A percentile compares a stretch with the other conserved stretches of the same genome.
phyloP scores from a whole-genome alignment of 2,888 invertebrate species.

The Alitta virens region DNA sequence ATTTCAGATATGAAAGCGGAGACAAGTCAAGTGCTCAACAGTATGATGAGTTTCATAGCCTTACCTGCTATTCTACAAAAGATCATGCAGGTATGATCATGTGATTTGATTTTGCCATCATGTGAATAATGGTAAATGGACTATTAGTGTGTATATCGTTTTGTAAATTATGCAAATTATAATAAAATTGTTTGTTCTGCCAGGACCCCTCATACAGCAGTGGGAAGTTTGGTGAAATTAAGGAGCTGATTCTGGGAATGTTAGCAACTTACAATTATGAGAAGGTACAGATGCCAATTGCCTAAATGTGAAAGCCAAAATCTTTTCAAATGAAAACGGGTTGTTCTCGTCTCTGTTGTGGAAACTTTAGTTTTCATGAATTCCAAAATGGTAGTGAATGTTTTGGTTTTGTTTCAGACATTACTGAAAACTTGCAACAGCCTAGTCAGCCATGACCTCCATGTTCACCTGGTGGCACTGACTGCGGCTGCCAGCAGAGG shows the following conservation, averaged over 20 bases:
- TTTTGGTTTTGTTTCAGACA: conserved; percentile 51
- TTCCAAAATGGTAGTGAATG: too few species aligned
- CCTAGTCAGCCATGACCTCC: conserved; percentile 70
- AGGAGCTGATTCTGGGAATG: conserved; percentile 65
- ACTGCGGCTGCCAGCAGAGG: conserved; percentile 49
- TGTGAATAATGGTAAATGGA: too few species aligned
- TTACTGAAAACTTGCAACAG: conserved; percentile 69
- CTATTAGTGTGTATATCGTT: too few species aligned
- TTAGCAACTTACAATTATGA: conserved; percentile 76
- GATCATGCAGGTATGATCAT: conserved; percentile 53
- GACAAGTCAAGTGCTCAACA: conserved; percentile 60
- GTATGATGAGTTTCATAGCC: conserved; percentile 62
- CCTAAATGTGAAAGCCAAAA: too few species aligned
- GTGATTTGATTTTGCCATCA: too few species aligned
- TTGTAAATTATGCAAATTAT: too few species aligned
- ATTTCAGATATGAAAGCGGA: conserved; percentile 58
- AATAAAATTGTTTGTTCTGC: too few species aligned
- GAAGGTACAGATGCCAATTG: too few species aligned
- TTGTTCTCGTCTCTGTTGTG: too few species aligned
- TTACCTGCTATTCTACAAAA: conserved; percentile 61
- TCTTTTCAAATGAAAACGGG: too few species aligned
- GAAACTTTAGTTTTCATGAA: not conserved
- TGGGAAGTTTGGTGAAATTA: conserved; percentile 62
- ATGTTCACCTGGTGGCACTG: conserved; percentile 51
- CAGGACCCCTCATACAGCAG: conserved; percentile 61